A percentile compares a stretch with the other conserved stretches of the same genome.
Evolutionary conservation across 2,888 invertebrate species (phyloP).

Genomic region (Helleia helle): DNA sequence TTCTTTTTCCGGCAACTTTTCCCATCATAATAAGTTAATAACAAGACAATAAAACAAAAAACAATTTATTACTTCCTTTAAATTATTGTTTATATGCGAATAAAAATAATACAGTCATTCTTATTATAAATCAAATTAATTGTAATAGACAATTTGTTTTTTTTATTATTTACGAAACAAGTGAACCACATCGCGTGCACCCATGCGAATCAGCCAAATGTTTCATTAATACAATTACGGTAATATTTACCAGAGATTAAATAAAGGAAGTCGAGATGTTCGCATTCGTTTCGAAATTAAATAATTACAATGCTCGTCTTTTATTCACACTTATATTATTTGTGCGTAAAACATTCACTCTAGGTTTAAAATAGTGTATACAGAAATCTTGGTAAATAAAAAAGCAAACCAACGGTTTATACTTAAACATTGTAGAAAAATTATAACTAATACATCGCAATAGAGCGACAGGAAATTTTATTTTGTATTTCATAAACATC

Average conservation of each 20-base stretch:
- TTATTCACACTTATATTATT: conserved; percentile 26
- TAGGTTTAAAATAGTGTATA: neutral
- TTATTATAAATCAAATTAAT: conserved; percentile 19
- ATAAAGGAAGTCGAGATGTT: conserved; percentile 53
- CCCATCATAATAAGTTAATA: too few species aligned
- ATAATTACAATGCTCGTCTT: conserved; percentile 50
- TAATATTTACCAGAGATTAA: conserved; percentile 13
- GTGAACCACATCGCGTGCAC: conserved; percentile 47
- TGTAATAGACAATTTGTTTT: conserved; percentile 18
- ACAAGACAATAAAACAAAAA: conserved; percentile 28
- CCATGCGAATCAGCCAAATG: conserved; percentile 45
- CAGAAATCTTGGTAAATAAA: neutral
- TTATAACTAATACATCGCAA: neutral
- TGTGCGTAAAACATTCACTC: conserved; percentile 11
- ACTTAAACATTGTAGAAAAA: neutral
- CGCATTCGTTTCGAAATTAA: conserved; percentile 55
- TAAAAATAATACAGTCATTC: neutral
- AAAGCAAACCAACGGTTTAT: neutral
- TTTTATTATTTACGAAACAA: conserved; percentile 31
- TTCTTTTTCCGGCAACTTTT: too few species aligned
- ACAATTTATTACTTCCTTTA: conserved; percentile 61
- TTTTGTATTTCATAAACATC: neutral
- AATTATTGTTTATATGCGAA: neutral
- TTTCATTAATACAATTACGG: conserved; percentile 28
- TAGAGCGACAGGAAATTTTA: too few species aligned